A percentile compares a stretch with the other conserved stretches of the same genome.
phyloP scores from a whole-genome alignment of 2,888 invertebrate genomes.

The Callimorpha dominula region DNA sequence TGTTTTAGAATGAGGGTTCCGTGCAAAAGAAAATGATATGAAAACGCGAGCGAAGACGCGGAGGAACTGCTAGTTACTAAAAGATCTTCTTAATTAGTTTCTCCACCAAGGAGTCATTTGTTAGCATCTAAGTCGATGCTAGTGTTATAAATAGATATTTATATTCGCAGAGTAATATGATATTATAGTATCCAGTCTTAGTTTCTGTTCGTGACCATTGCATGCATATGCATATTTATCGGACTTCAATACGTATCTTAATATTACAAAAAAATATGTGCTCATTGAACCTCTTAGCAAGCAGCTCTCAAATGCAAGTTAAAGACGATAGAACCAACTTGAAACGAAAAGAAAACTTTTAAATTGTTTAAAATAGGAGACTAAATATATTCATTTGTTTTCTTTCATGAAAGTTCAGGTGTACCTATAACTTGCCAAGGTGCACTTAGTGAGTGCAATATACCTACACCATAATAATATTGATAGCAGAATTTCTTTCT shows the following conservation, averaged over 20 bases:
- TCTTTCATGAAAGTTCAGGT: not conserved
- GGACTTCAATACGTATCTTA: not conserved
- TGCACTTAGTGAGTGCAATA: not conserved
- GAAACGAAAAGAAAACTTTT: constrained; percentile 2
- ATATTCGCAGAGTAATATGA: not conserved
- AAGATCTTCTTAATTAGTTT: not conserved
- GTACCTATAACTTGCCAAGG: not conserved
- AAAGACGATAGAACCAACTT: not conserved
- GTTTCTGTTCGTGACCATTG: not conserved
- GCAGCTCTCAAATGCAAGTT: constrained; percentile 9
- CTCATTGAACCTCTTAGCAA: constrained; percentile 6
- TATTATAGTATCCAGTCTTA: not conserved
- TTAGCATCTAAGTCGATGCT: not conserved
- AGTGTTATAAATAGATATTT: not conserved
- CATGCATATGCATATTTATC: constrained; percentile 13
- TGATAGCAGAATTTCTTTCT: too few relatives aligned
- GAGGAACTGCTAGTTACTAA: too few relatives aligned
- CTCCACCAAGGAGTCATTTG: not conserved
- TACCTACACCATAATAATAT: too few relatives aligned
- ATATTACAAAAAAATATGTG: constrained; percentile 6
- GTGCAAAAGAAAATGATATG: too few relatives aligned
- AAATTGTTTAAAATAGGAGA: not conserved
- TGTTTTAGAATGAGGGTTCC: too few relatives aligned
- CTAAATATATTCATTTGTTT: not conserved
- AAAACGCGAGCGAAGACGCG: too few relatives aligned